phyloP scores from a whole-genome alignment of 2,797 vertebrate genomes.

The Danio jaintianensis region DNA sequence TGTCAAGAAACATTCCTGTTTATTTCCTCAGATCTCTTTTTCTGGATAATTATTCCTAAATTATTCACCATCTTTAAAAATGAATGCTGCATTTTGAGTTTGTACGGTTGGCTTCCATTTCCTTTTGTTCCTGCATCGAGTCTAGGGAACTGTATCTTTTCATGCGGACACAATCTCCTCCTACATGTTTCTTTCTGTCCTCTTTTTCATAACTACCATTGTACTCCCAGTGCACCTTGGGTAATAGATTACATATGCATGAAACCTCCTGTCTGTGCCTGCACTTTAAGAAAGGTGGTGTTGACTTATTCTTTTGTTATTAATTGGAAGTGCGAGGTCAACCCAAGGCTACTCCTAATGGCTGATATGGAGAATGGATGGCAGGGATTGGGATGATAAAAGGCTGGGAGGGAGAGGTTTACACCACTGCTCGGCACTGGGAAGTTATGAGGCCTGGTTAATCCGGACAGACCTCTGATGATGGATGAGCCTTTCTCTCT shows the following conservation, averaged over 20 bases:
- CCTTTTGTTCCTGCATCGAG: neutral
- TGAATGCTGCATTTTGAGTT: neutral
- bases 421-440: conserved; percentile 22
- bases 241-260: conserved; percentile 65
- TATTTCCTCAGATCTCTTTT: neutral
- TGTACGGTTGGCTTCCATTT: neutral
- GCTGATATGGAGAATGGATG: conserved; percentile 64
- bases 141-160: neutral
- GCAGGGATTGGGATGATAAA: conserved; percentile 74
- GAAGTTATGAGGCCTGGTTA: conserved; percentile 58
- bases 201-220: conserved; percentile 32
- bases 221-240: conserved; percentile 53
- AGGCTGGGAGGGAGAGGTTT: conserved; percentile 46
- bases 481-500: conserved; percentile 52
- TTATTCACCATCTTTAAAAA: neutral
- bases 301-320: conserved; percentile 64
- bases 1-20: neutral
- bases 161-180: conserved; percentile 53
- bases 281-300: conserved; percentile 54
- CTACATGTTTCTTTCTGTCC: conserved; percentile 47
- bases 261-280: conserved; percentile 63
- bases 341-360: conserved; percentile 65
- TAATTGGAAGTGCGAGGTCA: conserved; percentile 71
- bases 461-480: conserved; percentile 60
- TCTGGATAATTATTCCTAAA: neutral